phyloP scores from a whole-genome alignment of 2,797 vertebrate species.

The Peromyscus nudipes region DNA sequence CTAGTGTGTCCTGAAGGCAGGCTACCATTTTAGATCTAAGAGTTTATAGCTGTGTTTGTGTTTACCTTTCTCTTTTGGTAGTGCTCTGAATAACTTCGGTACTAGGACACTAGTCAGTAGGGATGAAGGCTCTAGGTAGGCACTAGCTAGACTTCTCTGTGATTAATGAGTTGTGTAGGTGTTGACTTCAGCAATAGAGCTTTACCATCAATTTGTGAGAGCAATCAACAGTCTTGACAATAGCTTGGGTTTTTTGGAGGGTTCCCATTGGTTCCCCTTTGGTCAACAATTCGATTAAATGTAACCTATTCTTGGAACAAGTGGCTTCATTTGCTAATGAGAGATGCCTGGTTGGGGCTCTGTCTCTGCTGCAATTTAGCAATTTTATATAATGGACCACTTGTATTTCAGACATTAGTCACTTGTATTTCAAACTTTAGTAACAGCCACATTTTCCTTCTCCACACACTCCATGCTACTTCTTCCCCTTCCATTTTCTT shows the following conservation, averaged over 20 bases:
- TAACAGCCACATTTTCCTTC: neutral
- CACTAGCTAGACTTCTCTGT: neutral
- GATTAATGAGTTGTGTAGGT: neutral
- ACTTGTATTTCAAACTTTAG: neutral
- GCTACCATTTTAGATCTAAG: neutral
- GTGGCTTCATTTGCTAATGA: neutral
- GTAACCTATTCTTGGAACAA: neutral
- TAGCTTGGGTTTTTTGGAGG: neutral
- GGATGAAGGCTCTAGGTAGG: neutral
- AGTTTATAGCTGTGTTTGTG: neutral
- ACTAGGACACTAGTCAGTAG: neutral
- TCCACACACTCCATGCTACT: neutral
- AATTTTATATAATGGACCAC: neutral
- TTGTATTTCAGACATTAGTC: neutral
- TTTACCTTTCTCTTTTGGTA: neutral
- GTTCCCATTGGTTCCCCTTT: neutral
- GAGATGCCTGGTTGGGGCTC: neutral
- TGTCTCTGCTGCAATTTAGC: neutral
- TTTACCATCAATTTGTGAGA: neutral
- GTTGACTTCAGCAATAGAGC: neutral
- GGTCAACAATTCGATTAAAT: neutral
- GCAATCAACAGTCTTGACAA: neutral
- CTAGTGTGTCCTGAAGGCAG: neutral
- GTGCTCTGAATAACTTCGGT: neutral
- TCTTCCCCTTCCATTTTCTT: neutral